A percentile compares a stretch with the other conserved stretches of the same genome.
phyloP scores from a whole-genome alignment of 2,888 invertebrate genomes.

The Corbicula japonica region DNA sequence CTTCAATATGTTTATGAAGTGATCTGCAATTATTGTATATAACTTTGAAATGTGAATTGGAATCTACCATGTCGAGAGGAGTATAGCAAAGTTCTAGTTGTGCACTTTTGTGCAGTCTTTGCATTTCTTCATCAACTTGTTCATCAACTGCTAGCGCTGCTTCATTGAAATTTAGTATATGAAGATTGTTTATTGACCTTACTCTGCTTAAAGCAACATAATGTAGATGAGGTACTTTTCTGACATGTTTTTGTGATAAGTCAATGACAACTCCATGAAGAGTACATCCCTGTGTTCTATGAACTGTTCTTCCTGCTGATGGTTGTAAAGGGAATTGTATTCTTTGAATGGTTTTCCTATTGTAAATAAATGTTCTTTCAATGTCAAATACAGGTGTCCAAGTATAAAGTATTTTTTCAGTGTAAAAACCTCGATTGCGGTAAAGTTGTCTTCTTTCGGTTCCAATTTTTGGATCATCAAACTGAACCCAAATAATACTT shows the following conservation, averaged over 20 bases:
- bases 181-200: constrained; percentile 26
- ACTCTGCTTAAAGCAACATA: constrained; percentile 56
- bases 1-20: constrained; percentile 41
- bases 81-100: too few relatives aligned
- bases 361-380: constrained; percentile 43
- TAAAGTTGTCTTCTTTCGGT: constrained; percentile 29
- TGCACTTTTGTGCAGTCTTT: too few relatives aligned
- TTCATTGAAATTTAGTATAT: constrained; percentile 29
- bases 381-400: constrained; percentile 62
- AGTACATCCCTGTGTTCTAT: constrained; percentile 59
- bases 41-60: background rate
- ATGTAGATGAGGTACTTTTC: too few relatives aligned
- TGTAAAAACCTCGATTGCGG: constrained; percentile 35
- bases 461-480: constrained; percentile 40
- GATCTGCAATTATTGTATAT: constrained; percentile 50
- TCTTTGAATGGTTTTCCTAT: constrained; percentile 13
- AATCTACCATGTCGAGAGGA: constrained; percentile 30
- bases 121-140: background rate
- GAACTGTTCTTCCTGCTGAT: constrained; percentile 54
- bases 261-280: constrained; percentile 39
- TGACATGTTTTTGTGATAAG: constrained; percentile 20
- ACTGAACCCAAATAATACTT: constrained; percentile 57
- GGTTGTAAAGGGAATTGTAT: constrained; percentile 56
- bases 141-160: background rate
- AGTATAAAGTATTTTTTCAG: constrained; percentile 23